Evolutionary conservation across 2,888 invertebrate genomes (phyloP), one percentile per base, ranked within the genome.

Genomic region (Chironomus riparius): DNA sequence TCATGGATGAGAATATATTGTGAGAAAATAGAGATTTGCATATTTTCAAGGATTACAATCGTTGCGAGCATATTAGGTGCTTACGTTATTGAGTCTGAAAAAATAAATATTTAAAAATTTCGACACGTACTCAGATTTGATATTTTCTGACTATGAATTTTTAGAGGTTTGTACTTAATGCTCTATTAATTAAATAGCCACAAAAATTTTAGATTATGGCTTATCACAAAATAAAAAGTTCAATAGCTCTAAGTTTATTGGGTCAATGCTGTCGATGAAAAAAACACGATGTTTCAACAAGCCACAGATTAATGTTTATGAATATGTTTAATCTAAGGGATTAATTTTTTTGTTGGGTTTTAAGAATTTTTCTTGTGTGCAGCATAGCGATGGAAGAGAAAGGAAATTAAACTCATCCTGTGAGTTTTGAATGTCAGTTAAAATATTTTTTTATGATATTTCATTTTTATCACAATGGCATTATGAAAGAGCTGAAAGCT

Each of bases 41-140:
- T 70, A 70, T 70, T 70, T 48, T 70, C 70, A 70, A 70, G 70
- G 70, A 70, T 48, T 5, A 65, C 6, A 18, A 15, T 56, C 56
- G 18, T n/a, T 68, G 4, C 13, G 24, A 4, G 68, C 10, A 24
- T 28, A 28, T n/a, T n/a, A 47, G 65, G 56, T 56, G 15, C 38
- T 38, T 38, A 38, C 38, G 38, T 10, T 38, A 38, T 10, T 38
- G 38, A 38, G 18, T n/a, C 56, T n/a, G n/a, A 56, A 56, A 56
- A 56, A 18, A 15, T n/a, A 56, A 56, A 15, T n/a, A n/a, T 12
- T 13, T 56, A 15, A n/a, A 2, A 56, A 15, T n/a, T 15, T 38
- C n/a, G 56, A n/a, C 56, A 56, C 56, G 18, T n/a, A 56, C 2
- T 15, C 56, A 4, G 4, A 24, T 65, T 22, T 50, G 12, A 24